Percentiles rank a stretch among this genome's conserved stretches.
phyloP scores from a whole-genome alignment of 2,113 vertebrate genomes.

The Muscicapa adusta region DNA sequence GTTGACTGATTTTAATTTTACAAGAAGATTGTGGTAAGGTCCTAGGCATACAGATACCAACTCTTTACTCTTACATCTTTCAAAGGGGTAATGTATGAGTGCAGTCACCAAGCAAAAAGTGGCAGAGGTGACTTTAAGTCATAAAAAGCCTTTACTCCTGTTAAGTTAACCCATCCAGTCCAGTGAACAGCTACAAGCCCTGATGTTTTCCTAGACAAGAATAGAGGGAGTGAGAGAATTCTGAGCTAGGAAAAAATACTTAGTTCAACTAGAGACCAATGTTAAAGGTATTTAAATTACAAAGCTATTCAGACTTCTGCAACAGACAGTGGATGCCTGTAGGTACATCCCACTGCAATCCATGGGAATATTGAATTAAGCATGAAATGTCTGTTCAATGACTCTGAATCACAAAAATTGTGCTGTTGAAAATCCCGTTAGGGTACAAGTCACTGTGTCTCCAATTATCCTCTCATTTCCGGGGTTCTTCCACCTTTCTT shows the following conservation, averaged over 20 bases:
- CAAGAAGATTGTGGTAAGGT: neutral
- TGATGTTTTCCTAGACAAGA: neutral
- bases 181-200: neutral
- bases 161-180: neutral
- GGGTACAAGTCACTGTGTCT: neutral
- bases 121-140: neutral
- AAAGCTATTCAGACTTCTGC: neutral
- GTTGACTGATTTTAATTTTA: slow-evolving; percentile 3
- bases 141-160: neutral
- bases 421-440: neutral
- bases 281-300: neutral
- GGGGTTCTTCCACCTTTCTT: neutral
- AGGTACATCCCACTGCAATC: neutral
- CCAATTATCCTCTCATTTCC: neutral
- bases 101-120: neutral
- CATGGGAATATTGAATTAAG: neutral
- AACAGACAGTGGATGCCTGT: neutral
- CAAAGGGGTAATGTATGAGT: neutral
- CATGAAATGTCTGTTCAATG: neutral
- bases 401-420: neutral
- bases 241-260: neutral
- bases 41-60: neutral
- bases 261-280: neutral
- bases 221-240: neutral
- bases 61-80: neutral